Percentiles rank a stretch among this genome's conserved stretches.
Conservation (phyloP, 2,797 vertebrate genomes). For the Sebastes glaucus region DNA sequence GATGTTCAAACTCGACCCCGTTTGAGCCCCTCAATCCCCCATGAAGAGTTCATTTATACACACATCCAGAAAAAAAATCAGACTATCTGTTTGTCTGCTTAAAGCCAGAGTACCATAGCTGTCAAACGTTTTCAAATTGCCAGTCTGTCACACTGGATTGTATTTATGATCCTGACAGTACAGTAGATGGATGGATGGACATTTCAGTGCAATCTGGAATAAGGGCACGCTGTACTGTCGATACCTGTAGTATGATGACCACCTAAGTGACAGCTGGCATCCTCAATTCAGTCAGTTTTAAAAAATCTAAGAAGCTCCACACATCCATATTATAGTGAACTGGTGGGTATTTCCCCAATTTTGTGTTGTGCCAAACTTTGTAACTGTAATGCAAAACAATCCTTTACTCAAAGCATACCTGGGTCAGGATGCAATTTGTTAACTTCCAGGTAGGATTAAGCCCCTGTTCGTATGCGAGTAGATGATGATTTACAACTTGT, state of each 20-base stretch:
- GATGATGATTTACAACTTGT: not conserved
- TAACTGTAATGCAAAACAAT: not conserved
- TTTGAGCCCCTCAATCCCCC: not conserved
- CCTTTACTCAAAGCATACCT: not conserved
- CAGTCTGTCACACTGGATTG: not conserved
- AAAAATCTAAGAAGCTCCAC: not conserved
- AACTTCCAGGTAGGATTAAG: not conserved
- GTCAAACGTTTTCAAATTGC: not conserved
- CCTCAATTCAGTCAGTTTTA: not conserved
- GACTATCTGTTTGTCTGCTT: not conserved
- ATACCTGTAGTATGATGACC: not conserved
- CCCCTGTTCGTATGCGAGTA: rapidly evolving
- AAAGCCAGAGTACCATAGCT: not conserved
- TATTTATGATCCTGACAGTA: slow-evolving; percentile 6
- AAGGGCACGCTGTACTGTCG: not conserved
- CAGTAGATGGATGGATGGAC: not conserved
- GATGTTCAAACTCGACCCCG: not conserved
- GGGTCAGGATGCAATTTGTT: not conserved
- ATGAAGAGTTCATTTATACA: not conserved
- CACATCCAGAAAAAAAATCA: slow-evolving; percentile 1
- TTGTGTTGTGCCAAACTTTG: not conserved
- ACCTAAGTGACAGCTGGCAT: not conserved
- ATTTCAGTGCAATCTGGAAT: not conserved
- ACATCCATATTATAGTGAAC: not conserved
- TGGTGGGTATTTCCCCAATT: not conserved